Base-by-base conservation (phyloP, 1,140 invertebrate species). In the Drosophila azteca region DNA sequence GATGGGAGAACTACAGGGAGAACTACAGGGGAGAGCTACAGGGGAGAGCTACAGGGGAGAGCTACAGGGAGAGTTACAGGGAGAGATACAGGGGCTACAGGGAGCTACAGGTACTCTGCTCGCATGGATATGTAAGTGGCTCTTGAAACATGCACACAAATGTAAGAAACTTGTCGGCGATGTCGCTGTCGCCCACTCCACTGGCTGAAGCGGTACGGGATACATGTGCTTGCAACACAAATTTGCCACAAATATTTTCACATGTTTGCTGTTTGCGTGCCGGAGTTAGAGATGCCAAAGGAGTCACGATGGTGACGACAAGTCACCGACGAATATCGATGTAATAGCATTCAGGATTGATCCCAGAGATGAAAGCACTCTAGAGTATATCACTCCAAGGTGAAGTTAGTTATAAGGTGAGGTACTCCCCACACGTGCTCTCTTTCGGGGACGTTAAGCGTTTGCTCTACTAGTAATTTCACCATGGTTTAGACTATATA, bases 141-240 rank as follows among this genome's bases (percentile, higher is more conserved):
- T 66, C 46, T 49, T 61, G 51, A 2, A 62, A 76, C 73, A 76
- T 62, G 64, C 22, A 62, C 73, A 49, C 54, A 62, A 74, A 68
- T 82, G 64, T 52, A 79, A 76, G 76, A 79, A 76, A 54, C 71
- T 79, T 83, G 61, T 78, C 72, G 15, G 17, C 15, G 3, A n/a
- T 6, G 31, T 20, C 29, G 15, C 15, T 44, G 24, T 15, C 17
- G 7, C n/a, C 44, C 51, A 41, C 43, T 24, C 6, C 51, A 41
- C 43, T 31, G 3, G 15, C 29, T 39, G 15, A 3, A 13, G 9
- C 9, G 13, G 20, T 53, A 8, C 11, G 13, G 17, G 15, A 6
- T 44, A 54, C 60, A 64, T 31, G 41, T 29, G 53, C 31, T 43
- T 63, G 70, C 68, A 57, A 53, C 61, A 66, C n/a, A 45, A 49